Percentiles rank a stretch among this genome's conserved stretches.
Evolutionary conservation across 2,113 vertebrate species (phyloP).

Genomic region (Oenanthe oenanthe): DNA sequence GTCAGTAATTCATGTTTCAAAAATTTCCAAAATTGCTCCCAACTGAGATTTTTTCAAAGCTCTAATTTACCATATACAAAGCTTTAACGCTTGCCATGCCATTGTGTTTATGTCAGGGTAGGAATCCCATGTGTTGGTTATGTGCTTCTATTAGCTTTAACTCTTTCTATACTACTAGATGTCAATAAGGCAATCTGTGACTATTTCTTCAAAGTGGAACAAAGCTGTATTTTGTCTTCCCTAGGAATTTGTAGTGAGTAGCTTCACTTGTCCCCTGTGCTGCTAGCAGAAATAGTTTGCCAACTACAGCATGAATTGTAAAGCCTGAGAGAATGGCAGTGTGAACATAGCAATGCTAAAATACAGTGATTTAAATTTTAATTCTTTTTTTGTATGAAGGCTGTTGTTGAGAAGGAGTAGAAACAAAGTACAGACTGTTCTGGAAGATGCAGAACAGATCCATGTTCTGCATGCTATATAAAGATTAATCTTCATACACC

Average conservation of each 20-base stretch:
- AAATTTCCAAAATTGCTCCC: constrained; percentile 46
- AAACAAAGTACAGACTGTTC: not conserved
- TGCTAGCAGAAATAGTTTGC: not conserved
- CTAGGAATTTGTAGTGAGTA: not conserved
- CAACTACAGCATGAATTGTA: not conserved
- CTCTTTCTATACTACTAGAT: not conserved
- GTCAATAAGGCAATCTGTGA: not conserved
- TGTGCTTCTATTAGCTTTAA: not conserved
- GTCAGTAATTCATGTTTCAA: not conserved
- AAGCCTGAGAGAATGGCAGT: not conserved
- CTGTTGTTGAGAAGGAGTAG: constrained; percentile 30
- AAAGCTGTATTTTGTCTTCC: not conserved
- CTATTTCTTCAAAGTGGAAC: not conserved
- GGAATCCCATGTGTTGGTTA: not conserved
- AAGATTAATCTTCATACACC: constrained; percentile 57
- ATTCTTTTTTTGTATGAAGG: not conserved
- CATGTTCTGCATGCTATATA: constrained; percentile 11
- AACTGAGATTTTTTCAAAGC: constrained; percentile 43
- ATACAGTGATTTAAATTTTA: not conserved
- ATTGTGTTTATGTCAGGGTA: not conserved
- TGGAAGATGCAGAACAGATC: constrained; percentile 37
- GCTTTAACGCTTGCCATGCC: constrained; percentile 24
- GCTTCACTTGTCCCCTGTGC: not conserved
- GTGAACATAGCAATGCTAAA: not conserved
- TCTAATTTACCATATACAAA: not conserved